Base-by-base conservation (phyloP, 2,797 vertebrate genomes). In the Acrossocheilus wenchowensis region DNA sequence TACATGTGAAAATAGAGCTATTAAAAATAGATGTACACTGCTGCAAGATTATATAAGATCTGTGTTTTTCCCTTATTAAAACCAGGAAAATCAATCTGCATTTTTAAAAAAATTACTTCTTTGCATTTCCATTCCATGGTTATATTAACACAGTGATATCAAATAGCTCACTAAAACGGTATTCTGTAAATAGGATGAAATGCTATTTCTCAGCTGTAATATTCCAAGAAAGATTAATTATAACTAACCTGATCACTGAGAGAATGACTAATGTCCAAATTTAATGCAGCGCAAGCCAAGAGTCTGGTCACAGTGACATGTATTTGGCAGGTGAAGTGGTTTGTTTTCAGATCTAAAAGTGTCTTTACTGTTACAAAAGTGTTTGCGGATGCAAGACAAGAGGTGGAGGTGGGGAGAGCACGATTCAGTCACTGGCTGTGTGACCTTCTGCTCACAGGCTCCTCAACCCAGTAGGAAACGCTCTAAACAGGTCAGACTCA, bases 361-460 rank as follows among this genome's bases (percentile, higher is more conserved):
- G 26, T 60, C 83, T 11, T 43, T 60, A 72, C 72, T 21, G 43
- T 39, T 57, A 41, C 36, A 36, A 80, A 68, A 26, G 52, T 43
- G 15, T 84, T 81, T 75, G 39, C 6, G n/a, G n/a, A 15, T 12
- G 17, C 83, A 54, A 66, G 57, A 41, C 23, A 43, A 72, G 72
- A 83, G 26, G 87, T 81, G 80, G 82, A 83, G 69, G 78, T 75
- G 68, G 62, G 11, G 86, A 23, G 77, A 26, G 73, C 90, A 48
- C 78, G 57, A 64, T 34, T 91, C 90, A 93, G 90, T 90, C 91
- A 91, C 90, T 87, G 89, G 86, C 89, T 86, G 92, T 82, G 90
- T 94, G 92, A 94, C 94, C 94, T 94, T 93, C 90, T 94, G 94
- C 93, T 94, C 90, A 87, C 62, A 30, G 91, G 90, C 91, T 90